phyloP scores from a whole-genome alignment of 2,113 vertebrate genomes.

The Tautogolabrus adspersus region DNA sequence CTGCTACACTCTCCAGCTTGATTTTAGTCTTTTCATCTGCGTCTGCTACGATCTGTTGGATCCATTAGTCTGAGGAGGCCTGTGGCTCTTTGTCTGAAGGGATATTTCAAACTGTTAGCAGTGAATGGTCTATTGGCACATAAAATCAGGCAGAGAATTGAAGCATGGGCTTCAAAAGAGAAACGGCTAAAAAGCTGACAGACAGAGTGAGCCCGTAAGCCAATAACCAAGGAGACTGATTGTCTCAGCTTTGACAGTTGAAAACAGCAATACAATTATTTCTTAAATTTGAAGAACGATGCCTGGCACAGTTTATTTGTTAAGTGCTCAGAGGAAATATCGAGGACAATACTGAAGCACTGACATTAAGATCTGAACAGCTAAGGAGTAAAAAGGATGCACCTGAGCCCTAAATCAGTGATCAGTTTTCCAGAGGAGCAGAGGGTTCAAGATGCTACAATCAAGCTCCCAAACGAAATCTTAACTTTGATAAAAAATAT shows the following conservation, averaged over 20 bases:
- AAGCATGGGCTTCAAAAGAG: conserved; percentile 58
- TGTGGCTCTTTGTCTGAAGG: conserved; percentile 63
- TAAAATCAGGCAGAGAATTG: conserved; percentile 52
- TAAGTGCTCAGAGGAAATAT: conserved; percentile 12
- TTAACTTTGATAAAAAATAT: conserved; percentile 45
- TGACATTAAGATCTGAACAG: conserved; percentile 10
- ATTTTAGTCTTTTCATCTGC: conserved; percentile 56
- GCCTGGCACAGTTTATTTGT: neutral
- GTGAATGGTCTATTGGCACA: conserved; percentile 62
- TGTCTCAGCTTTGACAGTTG: conserved; percentile 28
- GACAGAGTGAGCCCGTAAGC: conserved; percentile 28
- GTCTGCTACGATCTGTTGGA: conserved; percentile 69
- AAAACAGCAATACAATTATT: neutral
- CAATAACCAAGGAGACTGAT: conserved; percentile 36
- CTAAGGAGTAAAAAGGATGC: neutral
- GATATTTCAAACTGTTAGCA: conserved; percentile 70
- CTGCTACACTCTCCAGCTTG: conserved; percentile 46
- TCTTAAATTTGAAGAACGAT: conserved; percentile 17
- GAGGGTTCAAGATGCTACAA: conserved; percentile 29
- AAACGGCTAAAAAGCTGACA: conserved; percentile 45
- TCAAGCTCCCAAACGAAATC: conserved; percentile 39
- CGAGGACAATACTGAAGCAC: neutral
- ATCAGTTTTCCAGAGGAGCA: conserved; percentile 59
- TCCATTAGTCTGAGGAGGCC: conserved; percentile 70
- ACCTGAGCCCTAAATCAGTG: neutral